phyloP scores from a whole-genome alignment of 2,797 vertebrate species.

The Cheirogaleus major region DNA sequence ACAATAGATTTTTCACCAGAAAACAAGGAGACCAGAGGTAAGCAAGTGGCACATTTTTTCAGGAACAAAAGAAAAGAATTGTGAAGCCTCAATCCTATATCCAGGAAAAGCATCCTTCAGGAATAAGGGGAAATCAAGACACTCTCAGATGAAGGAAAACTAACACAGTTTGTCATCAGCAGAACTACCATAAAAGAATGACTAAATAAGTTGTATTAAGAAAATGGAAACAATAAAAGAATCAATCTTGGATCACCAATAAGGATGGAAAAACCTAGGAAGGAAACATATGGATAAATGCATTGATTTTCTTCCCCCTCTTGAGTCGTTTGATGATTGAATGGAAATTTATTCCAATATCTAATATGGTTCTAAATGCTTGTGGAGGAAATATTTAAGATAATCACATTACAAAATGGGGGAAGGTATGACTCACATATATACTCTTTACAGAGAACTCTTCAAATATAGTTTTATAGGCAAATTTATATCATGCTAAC shows the following conservation, averaged over 20 bases:
- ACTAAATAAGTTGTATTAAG: no score
- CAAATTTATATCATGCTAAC: no score
- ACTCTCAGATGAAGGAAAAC: background rate
- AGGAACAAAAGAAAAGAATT: background rate
- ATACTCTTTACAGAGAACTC: background rate
- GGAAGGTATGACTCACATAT: background rate
- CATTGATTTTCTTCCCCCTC: no score
- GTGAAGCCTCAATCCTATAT: background rate
- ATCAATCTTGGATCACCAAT: no score
- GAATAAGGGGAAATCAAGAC: background rate
- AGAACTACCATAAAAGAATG: no score
- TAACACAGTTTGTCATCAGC: no score
- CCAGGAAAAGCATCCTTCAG: background rate
- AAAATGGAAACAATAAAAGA: no score
- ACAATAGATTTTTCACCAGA: background rate
- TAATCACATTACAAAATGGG: background rate
- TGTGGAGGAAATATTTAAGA: background rate
- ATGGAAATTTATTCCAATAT: no score
- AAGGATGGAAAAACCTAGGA: no score
- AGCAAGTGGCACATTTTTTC: background rate
- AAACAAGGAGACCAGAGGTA: background rate
- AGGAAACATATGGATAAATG: no score
- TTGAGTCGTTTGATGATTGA: no score
- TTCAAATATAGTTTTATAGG: background rate
- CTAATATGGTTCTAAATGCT: background rate